A percentile compares a stretch with the other conserved stretches of the same genome.
Evolutionary conservation across 2,888 invertebrate genomes (phyloP).

Genomic region (Noctua comes): DNA sequence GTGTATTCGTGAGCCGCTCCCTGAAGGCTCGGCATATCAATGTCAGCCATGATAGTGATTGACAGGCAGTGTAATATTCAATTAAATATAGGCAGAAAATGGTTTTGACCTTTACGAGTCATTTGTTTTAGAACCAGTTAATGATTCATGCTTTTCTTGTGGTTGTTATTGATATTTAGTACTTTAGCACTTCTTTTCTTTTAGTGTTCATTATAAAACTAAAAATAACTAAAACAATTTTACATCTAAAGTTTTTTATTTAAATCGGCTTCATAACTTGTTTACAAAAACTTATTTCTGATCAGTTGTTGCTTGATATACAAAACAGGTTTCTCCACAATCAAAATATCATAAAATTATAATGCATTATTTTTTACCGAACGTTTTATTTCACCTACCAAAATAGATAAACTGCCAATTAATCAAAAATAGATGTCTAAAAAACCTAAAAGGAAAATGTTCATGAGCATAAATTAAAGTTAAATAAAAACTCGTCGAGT

Average conservation of each 20-base stretch:
- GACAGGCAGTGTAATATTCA: constrained; percentile 31
- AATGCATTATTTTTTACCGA: constrained; percentile 33
- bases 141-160: constrained; percentile 39
- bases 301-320: constrained; percentile 8
- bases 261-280: constrained; percentile 3
- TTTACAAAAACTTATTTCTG: constrained; percentile 31
- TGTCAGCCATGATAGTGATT: constrained; percentile 37
- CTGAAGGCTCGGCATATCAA: constrained; percentile 30
- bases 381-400: constrained; percentile 28
- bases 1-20: constrained; percentile 13
- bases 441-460: constrained; percentile 26
- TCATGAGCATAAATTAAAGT: constrained; percentile 32
- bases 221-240: not conserved
- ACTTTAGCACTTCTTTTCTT: constrained; percentile 3
- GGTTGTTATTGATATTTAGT: constrained; percentile 14
- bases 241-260: constrained; percentile 8
- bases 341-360: constrained; percentile 46
- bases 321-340: constrained; percentile 28
- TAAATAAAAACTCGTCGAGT: constrained; percentile 44
- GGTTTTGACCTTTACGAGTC: constrained; percentile 39
- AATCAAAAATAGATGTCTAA: constrained; percentile 32
- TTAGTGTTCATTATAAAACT: constrained; percentile 1
- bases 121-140: constrained; percentile 21
- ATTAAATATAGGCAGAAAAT: constrained; percentile 33
- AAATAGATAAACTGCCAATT: constrained; percentile 40